These are phyloP conservation scores for Mallotus villosus DNA, from an alignment of 2,797 vertebrate genomes.

Conservation along the genomic window DNA sequence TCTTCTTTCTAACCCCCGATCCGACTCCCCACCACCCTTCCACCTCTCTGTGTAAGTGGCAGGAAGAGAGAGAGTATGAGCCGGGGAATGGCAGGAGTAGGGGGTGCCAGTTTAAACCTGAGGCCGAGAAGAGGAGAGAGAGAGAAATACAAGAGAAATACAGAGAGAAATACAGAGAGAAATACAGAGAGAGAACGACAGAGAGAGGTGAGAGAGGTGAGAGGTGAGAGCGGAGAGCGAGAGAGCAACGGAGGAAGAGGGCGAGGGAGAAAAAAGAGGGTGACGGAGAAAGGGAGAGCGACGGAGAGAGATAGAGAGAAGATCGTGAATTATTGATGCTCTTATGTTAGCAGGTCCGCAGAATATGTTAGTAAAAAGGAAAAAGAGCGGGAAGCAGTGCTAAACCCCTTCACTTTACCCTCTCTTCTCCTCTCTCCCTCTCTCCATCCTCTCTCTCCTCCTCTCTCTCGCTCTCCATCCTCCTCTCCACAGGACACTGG, in stretches of 20 bases:
- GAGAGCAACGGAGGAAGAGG: not conserved
- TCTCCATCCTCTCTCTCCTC: too few species aligned
- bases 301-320: not conserved
- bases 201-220: not conserved
- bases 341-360: slow-evolving; percentile 14
- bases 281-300: not conserved
- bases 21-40: not conserved
- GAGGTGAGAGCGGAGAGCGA: not conserved
- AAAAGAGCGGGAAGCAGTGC: not conserved
- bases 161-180: not conserved
- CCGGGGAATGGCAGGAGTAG: too few species aligned
- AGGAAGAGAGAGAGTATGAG: not conserved
- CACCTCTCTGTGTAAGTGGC: not conserved
- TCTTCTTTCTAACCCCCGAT: not conserved
- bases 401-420: not conserved
- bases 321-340: slow-evolving; percentile 31
- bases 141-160: too few species aligned
- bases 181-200: too few species aligned
- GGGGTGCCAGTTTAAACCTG: too few species aligned
- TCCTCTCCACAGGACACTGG: slow-evolving; percentile 36
- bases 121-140: too few species aligned
- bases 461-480: not conserved
- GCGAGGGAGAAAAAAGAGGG: not conserved
- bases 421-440: not conserved
- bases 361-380: slow-evolving; percentile 16